Conservation (phyloP, 2,888 invertebrate genomes). For the Podotricha telesiphe region DNA sequence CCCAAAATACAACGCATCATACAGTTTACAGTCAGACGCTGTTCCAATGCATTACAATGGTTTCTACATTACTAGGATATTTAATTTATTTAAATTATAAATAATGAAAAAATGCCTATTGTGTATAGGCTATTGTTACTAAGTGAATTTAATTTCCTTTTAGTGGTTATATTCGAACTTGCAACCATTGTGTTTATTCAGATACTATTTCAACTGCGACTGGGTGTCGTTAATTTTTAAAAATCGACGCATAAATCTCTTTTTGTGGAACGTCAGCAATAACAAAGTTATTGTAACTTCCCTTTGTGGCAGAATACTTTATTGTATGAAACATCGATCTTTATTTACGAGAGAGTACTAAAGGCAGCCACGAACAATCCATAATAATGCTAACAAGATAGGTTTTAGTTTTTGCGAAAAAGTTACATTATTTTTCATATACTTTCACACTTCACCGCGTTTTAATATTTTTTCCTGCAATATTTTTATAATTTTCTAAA, state of each 20-base stretch:
- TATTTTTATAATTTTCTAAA: constrained; percentile 16
- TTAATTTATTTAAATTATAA: no score
- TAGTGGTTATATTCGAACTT: no score
- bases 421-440: constrained; percentile 1
- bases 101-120: no score
- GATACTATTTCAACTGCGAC: background rate
- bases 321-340: constrained; percentile 23
- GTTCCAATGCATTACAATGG: no score
- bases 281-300: constrained; percentile 17
- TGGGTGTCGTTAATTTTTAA: background rate
- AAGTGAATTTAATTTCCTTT: no score
- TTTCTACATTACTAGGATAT: no score
- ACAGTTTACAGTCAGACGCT: no score
- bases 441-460: no score
- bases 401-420: constrained; percentile 11
- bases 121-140: no score
- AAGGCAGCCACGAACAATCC: constrained; percentile 21
- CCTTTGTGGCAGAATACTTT: constrained; percentile 19
- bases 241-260: background rate
- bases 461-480: background rate
- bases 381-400: constrained; percentile 24
- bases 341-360: constrained; percentile 20
- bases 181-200: no score
- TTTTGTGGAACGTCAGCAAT: constrained; percentile 1
- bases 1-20: no score